Conservation (phyloP, 2,113 vertebrate species). For the Eonycteris spelaea region DNA sequence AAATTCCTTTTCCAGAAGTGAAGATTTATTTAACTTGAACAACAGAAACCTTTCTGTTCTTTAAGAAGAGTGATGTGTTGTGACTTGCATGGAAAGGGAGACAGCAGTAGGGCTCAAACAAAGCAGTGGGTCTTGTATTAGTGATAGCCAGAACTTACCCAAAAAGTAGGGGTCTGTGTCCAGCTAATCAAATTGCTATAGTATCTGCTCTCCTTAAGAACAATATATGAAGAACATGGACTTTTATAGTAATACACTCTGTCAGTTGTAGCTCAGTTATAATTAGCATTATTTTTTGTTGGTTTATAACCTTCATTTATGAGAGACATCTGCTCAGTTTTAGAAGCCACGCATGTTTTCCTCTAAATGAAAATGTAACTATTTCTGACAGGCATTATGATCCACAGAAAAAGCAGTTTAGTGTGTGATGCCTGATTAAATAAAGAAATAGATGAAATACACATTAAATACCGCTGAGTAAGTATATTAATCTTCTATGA, state of each 20-base stretch:
- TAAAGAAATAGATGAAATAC: neutral
- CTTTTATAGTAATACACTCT: neutral
- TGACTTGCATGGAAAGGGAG: slow-evolving; percentile 34
- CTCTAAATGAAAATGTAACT: neutral
- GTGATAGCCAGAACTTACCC: neutral
- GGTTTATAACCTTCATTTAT: slow-evolving; percentile 35
- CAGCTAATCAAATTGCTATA: neutral
- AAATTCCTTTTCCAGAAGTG: slow-evolving; percentile 73
- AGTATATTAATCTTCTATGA: neutral
- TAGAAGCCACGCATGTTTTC: slow-evolving; percentile 13
- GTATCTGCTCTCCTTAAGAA: neutral
- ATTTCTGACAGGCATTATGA: slow-evolving; percentile 17
- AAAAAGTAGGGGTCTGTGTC: slow-evolving; percentile 35
- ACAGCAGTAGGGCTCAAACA: neutral
- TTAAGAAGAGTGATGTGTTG: slow-evolving; percentile 53
- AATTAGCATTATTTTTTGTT: slow-evolving; percentile 22
- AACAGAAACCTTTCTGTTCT: slow-evolving; percentile 43
- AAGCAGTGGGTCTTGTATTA: slow-evolving; percentile 20
- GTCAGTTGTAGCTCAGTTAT: neutral
- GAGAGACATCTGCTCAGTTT: slow-evolving; percentile 45
- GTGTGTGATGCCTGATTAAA: neutral
- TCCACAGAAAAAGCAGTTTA: neutral
- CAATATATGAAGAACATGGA: neutral
- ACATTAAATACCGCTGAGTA: neutral
- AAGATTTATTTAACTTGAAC: slow-evolving; percentile 72